Percentiles rank a stretch among this genome's conserved stretches.
These are phyloP conservation scores for Pionites leucogaster DNA, from an alignment of 2,113 vertebrate genomes.

Conservation along the genomic window DNA sequence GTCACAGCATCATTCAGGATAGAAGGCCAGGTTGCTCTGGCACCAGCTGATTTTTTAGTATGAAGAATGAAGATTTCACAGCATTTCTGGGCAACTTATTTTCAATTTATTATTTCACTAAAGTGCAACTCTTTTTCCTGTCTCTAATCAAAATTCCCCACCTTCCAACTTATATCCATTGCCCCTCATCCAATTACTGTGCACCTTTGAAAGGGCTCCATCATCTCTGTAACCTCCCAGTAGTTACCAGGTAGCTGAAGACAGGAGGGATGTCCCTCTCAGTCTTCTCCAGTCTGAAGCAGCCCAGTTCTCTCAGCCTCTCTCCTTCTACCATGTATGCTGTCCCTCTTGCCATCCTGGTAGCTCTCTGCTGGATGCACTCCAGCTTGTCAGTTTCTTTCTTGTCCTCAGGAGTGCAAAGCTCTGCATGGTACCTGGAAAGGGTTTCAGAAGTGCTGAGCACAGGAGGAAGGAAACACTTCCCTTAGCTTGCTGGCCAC, in stretches of 20 bases:
- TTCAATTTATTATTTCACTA: not conserved
- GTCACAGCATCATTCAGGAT: not conserved
- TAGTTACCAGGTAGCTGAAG: not conserved
- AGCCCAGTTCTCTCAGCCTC: not conserved
- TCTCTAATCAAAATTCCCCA: not conserved
- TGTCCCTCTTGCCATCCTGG: not conserved
- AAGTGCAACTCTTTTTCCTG: not conserved
- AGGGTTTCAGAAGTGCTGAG: not conserved
- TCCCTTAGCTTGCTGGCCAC: not conserved
- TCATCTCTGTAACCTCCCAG: not conserved
- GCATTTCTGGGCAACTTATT: not conserved
- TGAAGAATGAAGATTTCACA: not conserved
- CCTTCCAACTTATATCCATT: fast-evolving
- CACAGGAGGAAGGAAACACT: not conserved
- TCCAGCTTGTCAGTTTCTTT: not conserved
- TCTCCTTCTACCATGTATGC: not conserved
- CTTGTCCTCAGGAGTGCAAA: not conserved
- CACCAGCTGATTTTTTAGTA: not conserved
- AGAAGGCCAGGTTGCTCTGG: not conserved
- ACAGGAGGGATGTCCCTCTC: not conserved
- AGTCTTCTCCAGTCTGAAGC: not conserved
- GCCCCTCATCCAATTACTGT: not conserved
- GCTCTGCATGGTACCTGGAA: not conserved
- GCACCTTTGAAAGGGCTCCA: not conserved
- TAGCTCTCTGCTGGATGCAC: not conserved